Conservation (phyloP, 2,797 vertebrate genomes). For the Sebastes cheni region DNA sequence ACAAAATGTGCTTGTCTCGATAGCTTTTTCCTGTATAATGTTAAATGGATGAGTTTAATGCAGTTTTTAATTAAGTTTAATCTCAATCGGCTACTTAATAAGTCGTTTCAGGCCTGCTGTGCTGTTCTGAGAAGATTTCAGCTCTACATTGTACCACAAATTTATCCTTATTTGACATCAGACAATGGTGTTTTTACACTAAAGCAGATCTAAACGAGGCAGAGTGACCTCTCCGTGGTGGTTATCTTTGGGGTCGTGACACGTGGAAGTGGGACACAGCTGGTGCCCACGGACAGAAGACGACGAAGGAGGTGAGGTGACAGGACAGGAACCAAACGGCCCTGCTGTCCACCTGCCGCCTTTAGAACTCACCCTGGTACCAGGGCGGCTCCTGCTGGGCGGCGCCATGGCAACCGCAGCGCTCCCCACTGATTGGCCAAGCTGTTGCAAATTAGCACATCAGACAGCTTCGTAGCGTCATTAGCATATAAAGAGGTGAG, state of each 20-base stretch:
- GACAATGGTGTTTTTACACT: neutral
- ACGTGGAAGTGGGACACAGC: slow-evolving; percentile 68
- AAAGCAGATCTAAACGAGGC: slow-evolving; percentile 1
- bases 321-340: slow-evolving; percentile 35
- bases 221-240: slow-evolving; percentile 54
- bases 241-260: slow-evolving; percentile 65
- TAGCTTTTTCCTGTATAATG: neutral
- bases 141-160: neutral
- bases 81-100: neutral
- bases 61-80: neutral
- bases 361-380: slow-evolving; percentile 45
- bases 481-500: slow-evolving; percentile 86
- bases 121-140: neutral
- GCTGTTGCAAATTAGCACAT: slow-evolving; percentile 80
- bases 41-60: neutral
- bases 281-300: slow-evolving; percentile 57
- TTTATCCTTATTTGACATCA: slow-evolving; percentile 1
- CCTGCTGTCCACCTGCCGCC: slow-evolving; percentile 72
- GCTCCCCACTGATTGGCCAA: slow-evolving; percentile 77
- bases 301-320: slow-evolving; percentile 49
- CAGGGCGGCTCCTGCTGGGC: slow-evolving; percentile 62
- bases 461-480: slow-evolving; percentile 66
- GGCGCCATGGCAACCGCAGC: slow-evolving; percentile 63
- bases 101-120: neutral
- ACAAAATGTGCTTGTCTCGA: neutral